Evolutionary conservation across 2,113 vertebrate genomes (phyloP).

Genomic region (Lophura nycthemera): DNA sequence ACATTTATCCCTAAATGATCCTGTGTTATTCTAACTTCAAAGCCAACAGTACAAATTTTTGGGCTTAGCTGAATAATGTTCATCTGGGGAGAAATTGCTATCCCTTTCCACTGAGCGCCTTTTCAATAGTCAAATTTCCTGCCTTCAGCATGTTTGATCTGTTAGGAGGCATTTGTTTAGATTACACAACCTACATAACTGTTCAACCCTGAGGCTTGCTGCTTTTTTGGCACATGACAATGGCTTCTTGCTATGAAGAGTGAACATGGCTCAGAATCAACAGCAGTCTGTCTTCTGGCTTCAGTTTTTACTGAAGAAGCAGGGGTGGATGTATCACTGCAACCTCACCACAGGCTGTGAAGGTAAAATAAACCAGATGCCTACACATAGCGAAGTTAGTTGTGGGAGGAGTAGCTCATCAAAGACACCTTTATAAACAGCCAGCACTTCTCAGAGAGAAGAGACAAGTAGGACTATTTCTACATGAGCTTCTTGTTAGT

Average conservation of each 20-base stretch:
- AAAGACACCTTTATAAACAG: neutral
- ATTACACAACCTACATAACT: rapidly evolving
- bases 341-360: neutral
- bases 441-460: neutral
- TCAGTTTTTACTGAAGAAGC: neutral
- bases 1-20: neutral
- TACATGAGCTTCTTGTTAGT: neutral
- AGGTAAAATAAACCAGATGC: neutral
- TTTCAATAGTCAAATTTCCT: neutral
- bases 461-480: neutral
- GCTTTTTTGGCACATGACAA: neutral
- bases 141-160: neutral
- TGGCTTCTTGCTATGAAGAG: neutral
- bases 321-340: neutral
- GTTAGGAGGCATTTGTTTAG: neutral
- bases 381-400: neutral
- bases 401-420: neutral
- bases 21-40: neutral
- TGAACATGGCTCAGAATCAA: rapidly evolving
- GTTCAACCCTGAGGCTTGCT: neutral
- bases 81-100: neutral
- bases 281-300: neutral
- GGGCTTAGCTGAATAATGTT: neutral
- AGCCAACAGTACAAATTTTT: neutral
- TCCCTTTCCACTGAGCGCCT: neutral